These are phyloP conservation scores for Sinohyriopsis cumingii DNA, from an alignment of 2,888 invertebrate species.

Conservation along the genomic window DNA sequence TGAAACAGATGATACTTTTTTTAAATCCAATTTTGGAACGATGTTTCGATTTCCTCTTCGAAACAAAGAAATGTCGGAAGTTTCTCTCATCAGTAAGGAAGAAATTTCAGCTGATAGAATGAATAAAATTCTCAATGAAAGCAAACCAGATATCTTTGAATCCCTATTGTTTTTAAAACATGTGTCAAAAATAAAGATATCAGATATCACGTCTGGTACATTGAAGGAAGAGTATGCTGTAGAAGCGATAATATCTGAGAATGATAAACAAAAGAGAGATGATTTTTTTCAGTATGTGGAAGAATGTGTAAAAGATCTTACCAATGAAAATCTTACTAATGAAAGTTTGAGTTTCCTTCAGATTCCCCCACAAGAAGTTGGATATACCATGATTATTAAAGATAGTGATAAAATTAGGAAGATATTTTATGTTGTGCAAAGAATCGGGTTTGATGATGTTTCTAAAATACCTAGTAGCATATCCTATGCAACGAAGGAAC, in stretches of 20 bases:
- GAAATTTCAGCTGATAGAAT: conserved; percentile 9
- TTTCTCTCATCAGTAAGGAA: conserved; percentile 50
- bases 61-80: conserved; percentile 43
- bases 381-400: conserved; percentile 18
- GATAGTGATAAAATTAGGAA: conserved; percentile 11
- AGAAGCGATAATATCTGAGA: conserved; percentile 11
- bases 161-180: conserved; percentile 35
- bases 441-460: conserved; percentile 20
- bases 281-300: conserved; percentile 10
- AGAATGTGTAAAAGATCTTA: too few species aligned
- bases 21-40: conserved; percentile 20
- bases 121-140: conserved; percentile 12
- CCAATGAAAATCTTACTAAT: too few species aligned
- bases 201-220: conserved; percentile 7
- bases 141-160: conserved; percentile 18
- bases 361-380: conserved; percentile 5
- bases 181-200: conserved; percentile 16
- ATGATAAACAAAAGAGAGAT: conserved; percentile 5
- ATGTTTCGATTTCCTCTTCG: conserved; percentile 41
- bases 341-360: background rate
- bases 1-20: conserved; percentile 21
- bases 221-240: conserved; percentile 2
- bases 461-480: conserved; percentile 30
- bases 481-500: conserved; percentile 30
- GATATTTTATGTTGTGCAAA: conserved; percentile 32